Conservation (phyloP, 1,140 invertebrate genomes). For the Tenebrio molitor region DNA sequence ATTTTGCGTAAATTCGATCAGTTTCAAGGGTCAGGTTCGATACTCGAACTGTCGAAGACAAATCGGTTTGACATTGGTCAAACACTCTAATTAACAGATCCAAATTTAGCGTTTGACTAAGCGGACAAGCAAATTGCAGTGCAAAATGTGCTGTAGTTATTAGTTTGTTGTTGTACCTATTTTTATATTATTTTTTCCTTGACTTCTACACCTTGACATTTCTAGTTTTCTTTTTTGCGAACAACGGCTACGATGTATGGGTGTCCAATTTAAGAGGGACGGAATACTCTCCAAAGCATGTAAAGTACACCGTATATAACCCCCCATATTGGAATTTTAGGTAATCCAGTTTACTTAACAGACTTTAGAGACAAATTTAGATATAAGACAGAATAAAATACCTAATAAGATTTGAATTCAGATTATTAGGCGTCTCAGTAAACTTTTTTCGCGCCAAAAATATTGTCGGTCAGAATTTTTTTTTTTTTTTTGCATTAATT, state of each 20-base stretch:
- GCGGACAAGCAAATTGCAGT: too few species aligned
- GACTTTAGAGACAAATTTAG: not conserved
- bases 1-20: not conserved
- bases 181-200: too few species aligned
- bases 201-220: too few species aligned
- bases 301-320: conserved; percentile 60
- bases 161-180: too few species aligned
- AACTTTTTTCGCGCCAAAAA: too few species aligned
- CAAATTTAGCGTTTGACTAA: too few species aligned
- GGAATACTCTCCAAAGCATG: conserved; percentile 69
- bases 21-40: not conserved
- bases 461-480: too few species aligned
- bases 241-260: conserved; percentile 77
- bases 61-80: not conserved
- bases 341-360: conserved; percentile 66
- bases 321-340: conserved; percentile 70
- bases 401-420: too few species aligned
- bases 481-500: too few species aligned
- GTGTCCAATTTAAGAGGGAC: conserved; percentile 77
- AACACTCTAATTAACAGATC: too few species aligned
- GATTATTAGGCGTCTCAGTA: too few species aligned
- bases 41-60: not conserved
- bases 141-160: too few species aligned
- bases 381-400: not conserved
- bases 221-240: conserved; percentile 61